These are phyloP conservation scores for Paelopatides confundens DNA, from an alignment of 53 echinoderm and acorn worm genomes.

Conservation along the genomic window DNA sequence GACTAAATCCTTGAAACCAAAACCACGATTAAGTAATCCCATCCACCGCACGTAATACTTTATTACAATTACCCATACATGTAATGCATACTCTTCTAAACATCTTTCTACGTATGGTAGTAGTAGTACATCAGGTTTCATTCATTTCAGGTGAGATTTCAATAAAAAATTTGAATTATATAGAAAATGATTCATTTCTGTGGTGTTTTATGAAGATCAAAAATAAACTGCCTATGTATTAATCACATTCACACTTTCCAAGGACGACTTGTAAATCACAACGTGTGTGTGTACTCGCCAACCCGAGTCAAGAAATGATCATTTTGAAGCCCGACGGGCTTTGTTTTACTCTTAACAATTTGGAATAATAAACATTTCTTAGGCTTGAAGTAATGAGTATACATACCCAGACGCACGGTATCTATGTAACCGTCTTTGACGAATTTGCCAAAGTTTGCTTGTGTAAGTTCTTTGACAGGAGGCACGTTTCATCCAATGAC, in stretches of 20 bases:
- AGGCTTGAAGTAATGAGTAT: background rate
- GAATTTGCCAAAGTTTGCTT: background rate
- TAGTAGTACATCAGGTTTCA: background rate
- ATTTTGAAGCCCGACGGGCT: background rate
- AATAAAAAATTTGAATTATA: background rate
- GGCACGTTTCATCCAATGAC: constrained; percentile 7
- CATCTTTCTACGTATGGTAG: too few relatives aligned
- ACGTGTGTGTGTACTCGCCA: too few relatives aligned
- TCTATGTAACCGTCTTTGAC: background rate
- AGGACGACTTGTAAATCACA: background rate
- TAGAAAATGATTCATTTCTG: background rate
- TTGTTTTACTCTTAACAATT: background rate
- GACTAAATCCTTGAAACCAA: too few relatives aligned
- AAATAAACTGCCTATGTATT: background rate
- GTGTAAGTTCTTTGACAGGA: background rate
- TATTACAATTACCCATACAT: too few relatives aligned
- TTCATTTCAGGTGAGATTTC: constrained; percentile 2
- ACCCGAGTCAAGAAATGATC: background rate
- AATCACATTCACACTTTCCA: background rate
- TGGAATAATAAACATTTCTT: background rate
- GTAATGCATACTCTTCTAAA: too few relatives aligned
- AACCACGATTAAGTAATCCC: too few relatives aligned
- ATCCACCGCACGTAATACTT: too few relatives aligned
- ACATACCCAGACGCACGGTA: background rate
- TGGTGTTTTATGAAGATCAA: background rate